Evolutionary conservation across 2,797 vertebrate genomes (phyloP).

Genomic region (Zenarchopterus dispar): DNA sequence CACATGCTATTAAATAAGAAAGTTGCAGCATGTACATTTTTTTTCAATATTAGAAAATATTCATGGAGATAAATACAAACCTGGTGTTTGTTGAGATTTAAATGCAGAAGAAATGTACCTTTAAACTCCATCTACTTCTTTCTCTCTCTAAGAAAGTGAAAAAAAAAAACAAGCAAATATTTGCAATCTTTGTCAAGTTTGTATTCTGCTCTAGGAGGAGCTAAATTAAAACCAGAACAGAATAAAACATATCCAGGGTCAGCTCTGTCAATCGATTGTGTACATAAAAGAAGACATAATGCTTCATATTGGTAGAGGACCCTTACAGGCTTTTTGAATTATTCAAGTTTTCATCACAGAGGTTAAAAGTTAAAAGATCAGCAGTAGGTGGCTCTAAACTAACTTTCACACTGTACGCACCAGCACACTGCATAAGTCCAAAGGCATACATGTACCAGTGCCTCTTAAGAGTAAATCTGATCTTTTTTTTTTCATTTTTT

Average conservation of each 20-base stretch:
- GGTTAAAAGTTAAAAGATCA: slow-evolving; percentile 41
- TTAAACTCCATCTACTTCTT: slow-evolving; percentile 1
- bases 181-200: slow-evolving; percentile 3
- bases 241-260: slow-evolving; percentile 36
- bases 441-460: background rate
- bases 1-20: slow-evolving; percentile 28
- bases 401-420: background rate
- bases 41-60: too few species aligned
- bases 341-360: slow-evolving; percentile 34
- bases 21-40: slow-evolving; percentile 15
- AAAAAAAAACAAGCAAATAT: slow-evolving; percentile 11
- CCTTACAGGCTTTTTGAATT: slow-evolving; percentile 19
- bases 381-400: background rate
- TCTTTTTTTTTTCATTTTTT: too few species aligned
- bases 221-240: background rate
- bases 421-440: slow-evolving; percentile 19
- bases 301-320: background rate
- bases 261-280: background rate
- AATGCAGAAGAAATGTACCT: background rate
- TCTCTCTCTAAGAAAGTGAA: slow-evolving; percentile 8
- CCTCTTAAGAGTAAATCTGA: too few species aligned
- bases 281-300: slow-evolving; percentile 12
- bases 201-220: background rate
- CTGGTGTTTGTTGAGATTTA: background rate
- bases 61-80: background rate